phyloP scores from a whole-genome alignment of 2,113 vertebrate genomes.

The human (Homo sapiens) region DNA sequence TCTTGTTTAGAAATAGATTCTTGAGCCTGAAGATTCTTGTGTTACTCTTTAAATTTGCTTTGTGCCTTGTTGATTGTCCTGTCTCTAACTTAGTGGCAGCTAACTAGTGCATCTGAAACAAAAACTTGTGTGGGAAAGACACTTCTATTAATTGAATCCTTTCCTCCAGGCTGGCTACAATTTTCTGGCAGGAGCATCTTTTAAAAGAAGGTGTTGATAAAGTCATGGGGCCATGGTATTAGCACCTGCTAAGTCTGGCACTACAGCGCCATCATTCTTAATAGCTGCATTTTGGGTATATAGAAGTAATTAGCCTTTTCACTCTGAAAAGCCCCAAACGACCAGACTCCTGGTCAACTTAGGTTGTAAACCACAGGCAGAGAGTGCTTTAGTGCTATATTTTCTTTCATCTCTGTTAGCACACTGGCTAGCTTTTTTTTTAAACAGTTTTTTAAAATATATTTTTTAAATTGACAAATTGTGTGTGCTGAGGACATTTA shows the following conservation, averaged over 20 bases:
- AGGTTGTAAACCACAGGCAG: background rate
- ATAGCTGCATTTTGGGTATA: background rate
- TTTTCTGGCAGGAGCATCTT: slow-evolving; percentile 31
- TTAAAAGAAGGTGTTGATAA: slow-evolving; percentile 10
- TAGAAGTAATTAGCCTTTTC: background rate
- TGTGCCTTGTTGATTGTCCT: background rate
- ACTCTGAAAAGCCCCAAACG: background rate
- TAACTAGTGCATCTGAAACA: background rate
- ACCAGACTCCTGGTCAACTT: background rate
- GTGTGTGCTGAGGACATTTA: background rate
- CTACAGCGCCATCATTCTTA: background rate
- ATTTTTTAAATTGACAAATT: background rate
- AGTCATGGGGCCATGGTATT: background rate
- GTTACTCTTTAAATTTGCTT: background rate
- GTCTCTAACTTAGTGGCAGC: background rate
- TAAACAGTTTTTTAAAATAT: background rate
- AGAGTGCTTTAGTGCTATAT: background rate
- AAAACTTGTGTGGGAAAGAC: background rate
- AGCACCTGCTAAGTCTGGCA: background rate
- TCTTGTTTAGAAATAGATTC: slow-evolving; percentile 29
- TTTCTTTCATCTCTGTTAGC: background rate
- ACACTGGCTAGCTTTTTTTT: background rate
- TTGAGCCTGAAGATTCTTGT: background rate
- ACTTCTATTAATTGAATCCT: background rate
- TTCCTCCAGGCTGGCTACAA: background rate